Evolutionary conservation across 1,140 invertebrate genomes (phyloP), one percentile per base, ranked within the genome.

Genomic region (Microplitis mediator): DNA sequence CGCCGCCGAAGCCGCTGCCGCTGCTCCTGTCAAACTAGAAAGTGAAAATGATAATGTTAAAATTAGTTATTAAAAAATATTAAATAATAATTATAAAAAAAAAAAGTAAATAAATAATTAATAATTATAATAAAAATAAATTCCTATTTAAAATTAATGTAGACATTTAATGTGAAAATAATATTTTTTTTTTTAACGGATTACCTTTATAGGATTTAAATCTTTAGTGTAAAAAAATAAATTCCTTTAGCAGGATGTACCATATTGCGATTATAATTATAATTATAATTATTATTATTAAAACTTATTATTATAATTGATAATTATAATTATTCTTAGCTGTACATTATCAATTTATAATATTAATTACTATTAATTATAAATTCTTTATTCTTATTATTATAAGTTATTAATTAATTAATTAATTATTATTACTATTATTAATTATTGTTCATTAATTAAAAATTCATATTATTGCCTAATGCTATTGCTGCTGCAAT

Each of bases 201-300:
- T 74, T 77, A 78, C 73, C 77, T 76, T 81, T 76, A 61, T 85
- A 86, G 81, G 70, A 75, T 79, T 79, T 83, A 79, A 23, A 23
- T 81, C 79, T 75, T 80, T 86, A 86, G 79, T 87, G 85, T 86
- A 86, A 80, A 69, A 85, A 86, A 85, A 69, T 82, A 81, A 8
- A 23, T 82, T 80, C 72, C 77, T 77, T 78, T 78, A 84, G 79
- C 80, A 84, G 79, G 80, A 84, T 86, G 82, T 84, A 86, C 81
- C 77, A 86, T 86, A 85, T 78, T 84, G 82, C 72, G 74, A 78
- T 67, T 69, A 69, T 72, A 71, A 76, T 75, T 67, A 68, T 69
- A 39, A 74, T 63, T 52, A 36, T 58, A 23, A 75, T 75, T 73
- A 76, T 76, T 62, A 60, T 76, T 83, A 72, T 66, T 67, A n/a